These are phyloP conservation scores for Hyppa rectilinea DNA, from an alignment of 2,888 invertebrate genomes.

Conservation along the genomic window DNA sequence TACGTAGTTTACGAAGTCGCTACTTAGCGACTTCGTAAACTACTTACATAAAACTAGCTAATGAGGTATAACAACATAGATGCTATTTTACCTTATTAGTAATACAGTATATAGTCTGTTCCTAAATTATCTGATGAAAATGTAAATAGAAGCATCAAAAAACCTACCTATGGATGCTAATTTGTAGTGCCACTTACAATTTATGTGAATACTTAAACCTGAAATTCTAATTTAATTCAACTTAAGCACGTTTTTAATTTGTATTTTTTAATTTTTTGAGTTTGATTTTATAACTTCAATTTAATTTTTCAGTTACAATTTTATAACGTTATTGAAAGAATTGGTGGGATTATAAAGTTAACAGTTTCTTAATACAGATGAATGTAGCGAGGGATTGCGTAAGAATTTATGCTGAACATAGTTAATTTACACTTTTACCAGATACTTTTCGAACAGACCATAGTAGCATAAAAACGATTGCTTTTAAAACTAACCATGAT, in stretches of 20 bases:
- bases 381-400: background rate
- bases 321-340: background rate
- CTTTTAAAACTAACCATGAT: slow-evolving; percentile 44
- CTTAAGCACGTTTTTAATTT: background rate
- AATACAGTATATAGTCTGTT: slow-evolving; percentile 23
- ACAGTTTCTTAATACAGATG: background rate
- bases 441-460: background rate
- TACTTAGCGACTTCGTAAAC: slow-evolving; percentile 18
- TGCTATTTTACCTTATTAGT: slow-evolving; percentile 25
- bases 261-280: background rate
- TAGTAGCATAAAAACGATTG: slow-evolving; percentile 28
- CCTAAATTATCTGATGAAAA: background rate
- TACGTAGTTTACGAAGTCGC: too few relatives aligned
- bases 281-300: background rate
- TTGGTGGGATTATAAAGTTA: background rate
- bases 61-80: slow-evolving; percentile 44
- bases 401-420: background rate
- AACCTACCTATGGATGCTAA: background rate
- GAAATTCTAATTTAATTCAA: background rate
- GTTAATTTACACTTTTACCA: background rate
- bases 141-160: background rate
- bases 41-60: slow-evolving; percentile 51
- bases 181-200: background rate
- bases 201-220: background rate
- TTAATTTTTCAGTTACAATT: background rate